These are phyloP conservation scores for Yponomeuta sedellus DNA, from an alignment of 2,888 invertebrate genomes.

Conservation along the genomic window DNA sequence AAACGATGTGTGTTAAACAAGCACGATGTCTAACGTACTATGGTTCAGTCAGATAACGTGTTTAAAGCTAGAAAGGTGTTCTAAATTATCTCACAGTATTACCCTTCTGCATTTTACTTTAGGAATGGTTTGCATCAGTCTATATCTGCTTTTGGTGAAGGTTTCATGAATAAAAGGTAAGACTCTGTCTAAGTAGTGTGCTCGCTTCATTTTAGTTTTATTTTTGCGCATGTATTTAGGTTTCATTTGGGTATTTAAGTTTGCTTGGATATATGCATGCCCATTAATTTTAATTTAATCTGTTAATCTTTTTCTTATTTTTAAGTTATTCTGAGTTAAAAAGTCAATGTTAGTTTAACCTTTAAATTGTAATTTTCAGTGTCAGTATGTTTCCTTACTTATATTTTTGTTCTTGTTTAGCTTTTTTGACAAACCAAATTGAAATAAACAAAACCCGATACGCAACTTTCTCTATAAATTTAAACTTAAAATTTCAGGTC, in stretches of 20 bases:
- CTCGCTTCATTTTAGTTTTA: slow-evolving; percentile 46
- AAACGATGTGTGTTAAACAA: background rate
- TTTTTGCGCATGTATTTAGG: slow-evolving; percentile 37
- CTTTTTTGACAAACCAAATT: background rate
- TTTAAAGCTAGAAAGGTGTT: slow-evolving; percentile 6
- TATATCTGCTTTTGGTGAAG: slow-evolving; percentile 56
- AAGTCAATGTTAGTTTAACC: background rate
- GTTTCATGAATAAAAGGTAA: slow-evolving; percentile 55
- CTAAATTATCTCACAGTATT: slow-evolving; percentile 15
- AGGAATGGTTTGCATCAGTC: slow-evolving; percentile 40
- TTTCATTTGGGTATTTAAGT: slow-evolving; percentile 14
- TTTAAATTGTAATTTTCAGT: background rate
- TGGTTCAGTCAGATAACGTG: background rate
- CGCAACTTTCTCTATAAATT: background rate
- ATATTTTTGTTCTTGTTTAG: background rate
- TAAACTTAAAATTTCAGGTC: slow-evolving; percentile 56
- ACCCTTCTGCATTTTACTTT: slow-evolving; percentile 29
- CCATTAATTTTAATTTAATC: background rate
- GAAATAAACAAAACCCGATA: background rate
- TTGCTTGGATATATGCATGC: background rate
- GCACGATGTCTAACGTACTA: background rate
- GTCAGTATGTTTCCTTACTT: background rate
- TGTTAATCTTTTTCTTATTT: background rate
- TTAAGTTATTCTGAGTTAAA: background rate
- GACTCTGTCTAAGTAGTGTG: slow-evolving; percentile 36